Conservation (phyloP, 2,113 vertebrate genomes). For the Rallus limicola region DNA sequence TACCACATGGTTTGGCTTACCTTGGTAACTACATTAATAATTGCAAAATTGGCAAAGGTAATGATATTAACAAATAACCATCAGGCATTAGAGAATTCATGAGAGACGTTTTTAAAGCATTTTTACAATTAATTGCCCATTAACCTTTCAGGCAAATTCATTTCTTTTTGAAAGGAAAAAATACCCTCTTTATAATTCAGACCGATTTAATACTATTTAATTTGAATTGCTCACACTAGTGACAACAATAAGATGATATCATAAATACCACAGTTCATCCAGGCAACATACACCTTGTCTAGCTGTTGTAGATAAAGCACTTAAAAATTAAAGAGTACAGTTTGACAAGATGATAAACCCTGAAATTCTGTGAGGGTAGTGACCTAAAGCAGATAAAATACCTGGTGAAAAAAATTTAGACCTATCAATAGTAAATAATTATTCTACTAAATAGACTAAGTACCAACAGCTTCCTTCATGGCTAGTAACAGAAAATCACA, state of each 20-base stretch:
- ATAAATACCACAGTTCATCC: background rate
- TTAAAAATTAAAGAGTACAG: background rate
- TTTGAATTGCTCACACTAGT: background rate
- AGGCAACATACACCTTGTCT: background rate
- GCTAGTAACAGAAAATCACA: background rate
- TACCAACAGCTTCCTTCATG: background rate
- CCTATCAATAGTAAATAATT: background rate
- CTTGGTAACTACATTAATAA: background rate
- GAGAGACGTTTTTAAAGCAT: background rate
- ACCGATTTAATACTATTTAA: background rate
- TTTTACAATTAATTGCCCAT: conserved; percentile 10
- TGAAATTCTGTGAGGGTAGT: background rate
- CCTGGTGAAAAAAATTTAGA: background rate
- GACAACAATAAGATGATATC: background rate
- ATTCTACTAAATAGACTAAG: background rate
- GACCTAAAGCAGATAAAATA: background rate
- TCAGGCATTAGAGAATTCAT: background rate
- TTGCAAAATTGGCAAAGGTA: background rate
- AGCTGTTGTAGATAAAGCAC: background rate
- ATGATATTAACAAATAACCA: background rate
- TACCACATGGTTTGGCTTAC: background rate
- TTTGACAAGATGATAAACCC: background rate
- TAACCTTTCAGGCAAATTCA: background rate
- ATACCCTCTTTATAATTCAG: background rate
- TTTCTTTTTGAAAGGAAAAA: background rate